phyloP scores from a whole-genome alignment of 2,113 vertebrate genomes.

The Coptodon rendalli region DNA sequence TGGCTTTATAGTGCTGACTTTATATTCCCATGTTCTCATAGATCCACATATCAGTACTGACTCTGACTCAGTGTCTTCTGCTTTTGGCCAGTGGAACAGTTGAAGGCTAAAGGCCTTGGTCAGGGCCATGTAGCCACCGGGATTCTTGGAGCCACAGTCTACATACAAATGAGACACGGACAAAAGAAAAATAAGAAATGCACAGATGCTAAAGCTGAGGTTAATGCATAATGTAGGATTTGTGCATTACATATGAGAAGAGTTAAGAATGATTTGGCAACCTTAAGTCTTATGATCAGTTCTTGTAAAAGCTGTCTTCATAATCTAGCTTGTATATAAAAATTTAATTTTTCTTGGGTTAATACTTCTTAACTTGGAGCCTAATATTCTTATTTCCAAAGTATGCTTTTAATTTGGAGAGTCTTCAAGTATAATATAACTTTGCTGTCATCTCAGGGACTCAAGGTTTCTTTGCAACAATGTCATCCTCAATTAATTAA shows the following conservation, averaged over 20 bases:
- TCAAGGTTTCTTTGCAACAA: slow-evolving; percentile 40
- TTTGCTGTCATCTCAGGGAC: slow-evolving; percentile 12
- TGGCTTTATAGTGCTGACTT: not conserved
- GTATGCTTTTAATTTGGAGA: not conserved
- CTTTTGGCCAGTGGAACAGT: not conserved
- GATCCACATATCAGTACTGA: not conserved
- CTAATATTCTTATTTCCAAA: not conserved
- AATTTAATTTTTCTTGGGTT: not conserved
- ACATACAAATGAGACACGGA: slow-evolving; percentile 6
- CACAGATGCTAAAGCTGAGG: not conserved
- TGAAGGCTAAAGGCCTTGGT: not conserved
- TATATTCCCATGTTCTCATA: not conserved
- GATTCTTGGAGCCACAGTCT: not conserved
- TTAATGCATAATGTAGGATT: not conserved
- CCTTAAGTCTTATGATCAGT: not conserved
- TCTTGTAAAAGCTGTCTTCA: not conserved
- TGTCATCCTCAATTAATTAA: slow-evolving; percentile 45
- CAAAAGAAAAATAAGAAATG: not conserved
- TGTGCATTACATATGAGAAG: not conserved
- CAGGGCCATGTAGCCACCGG: not conserved
- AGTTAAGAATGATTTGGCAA: not conserved
- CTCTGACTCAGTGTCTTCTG: not conserved
- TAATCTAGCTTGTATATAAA: not conserved
- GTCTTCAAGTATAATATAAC: slow-evolving; percentile 1
- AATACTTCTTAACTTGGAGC: not conserved